These are phyloP conservation scores for Cantharis rufa DNA, from an alignment of 2,888 invertebrate species.

Conservation along the genomic window DNA sequence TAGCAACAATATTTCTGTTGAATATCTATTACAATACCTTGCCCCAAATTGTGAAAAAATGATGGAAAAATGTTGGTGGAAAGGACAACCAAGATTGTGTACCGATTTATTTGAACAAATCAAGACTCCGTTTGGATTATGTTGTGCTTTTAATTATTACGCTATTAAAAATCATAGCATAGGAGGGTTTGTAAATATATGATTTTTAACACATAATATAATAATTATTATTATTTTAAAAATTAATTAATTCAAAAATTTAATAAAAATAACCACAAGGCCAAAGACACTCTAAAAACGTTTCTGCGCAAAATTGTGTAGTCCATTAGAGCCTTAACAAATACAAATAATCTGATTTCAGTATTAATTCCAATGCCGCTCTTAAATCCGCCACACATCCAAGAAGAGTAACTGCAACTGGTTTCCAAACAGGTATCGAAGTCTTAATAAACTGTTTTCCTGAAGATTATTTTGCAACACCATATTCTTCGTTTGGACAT, in stretches of 20 bases:
- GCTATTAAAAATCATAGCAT: conserved; percentile 52
- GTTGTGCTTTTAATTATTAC: conserved; percentile 70
- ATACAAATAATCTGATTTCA: neutral
- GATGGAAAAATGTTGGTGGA: conserved; percentile 47
- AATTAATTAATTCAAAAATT: neutral
- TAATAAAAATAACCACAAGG: no score
- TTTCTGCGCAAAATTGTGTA: no score
- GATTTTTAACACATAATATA: neutral
- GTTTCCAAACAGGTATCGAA: conserved; percentile 69
- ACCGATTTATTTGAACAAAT: conserved; percentile 45
- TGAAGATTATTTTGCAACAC: conserved; percentile 66
- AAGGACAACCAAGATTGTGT: conserved; percentile 44
- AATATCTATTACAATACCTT: conserved; percentile 26
- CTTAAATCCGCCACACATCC: conserved; percentile 48
- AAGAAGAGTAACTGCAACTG: conserved; percentile 68
- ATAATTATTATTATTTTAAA: neutral
- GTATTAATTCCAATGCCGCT: neutral
- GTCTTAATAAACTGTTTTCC: conserved; percentile 61
- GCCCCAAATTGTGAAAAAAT: conserved; percentile 42
- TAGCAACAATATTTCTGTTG: conserved; percentile 32
- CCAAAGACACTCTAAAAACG: no score
- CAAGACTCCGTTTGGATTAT: conserved; percentile 54
- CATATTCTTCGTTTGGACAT: conserved; percentile 65
- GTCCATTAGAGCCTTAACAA: no score
- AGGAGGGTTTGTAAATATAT: conserved; percentile 37